Conservation (phyloP, 2,888 invertebrate genomes). For the Acanthosepion lycidas region DNA sequence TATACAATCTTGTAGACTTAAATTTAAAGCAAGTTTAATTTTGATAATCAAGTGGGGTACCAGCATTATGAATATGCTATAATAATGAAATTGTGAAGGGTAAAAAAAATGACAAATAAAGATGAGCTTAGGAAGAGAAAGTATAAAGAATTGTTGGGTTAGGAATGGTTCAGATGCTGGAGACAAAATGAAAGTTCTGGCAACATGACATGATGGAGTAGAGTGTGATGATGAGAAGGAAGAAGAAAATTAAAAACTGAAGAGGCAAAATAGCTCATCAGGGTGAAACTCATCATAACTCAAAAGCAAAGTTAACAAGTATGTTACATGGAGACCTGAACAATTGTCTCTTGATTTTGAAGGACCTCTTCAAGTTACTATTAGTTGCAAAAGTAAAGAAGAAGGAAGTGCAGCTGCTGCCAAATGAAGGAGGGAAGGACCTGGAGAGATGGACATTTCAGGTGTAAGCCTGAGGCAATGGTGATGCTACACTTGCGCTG, state of each 20-base stretch:
- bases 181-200: background rate
- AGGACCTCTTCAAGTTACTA: conserved; percentile 33
- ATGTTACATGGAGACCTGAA: background rate
- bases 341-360: background rate
- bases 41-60: background rate
- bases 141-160: background rate
- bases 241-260: background rate
- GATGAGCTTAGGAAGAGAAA: background rate
- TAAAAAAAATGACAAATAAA: background rate
- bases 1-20: background rate
- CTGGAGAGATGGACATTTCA: background rate
- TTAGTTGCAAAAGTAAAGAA: background rate
- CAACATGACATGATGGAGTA: conserved; percentile 21
- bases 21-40: background rate
- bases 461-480: background rate
- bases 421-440: background rate
- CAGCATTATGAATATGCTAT: background rate
- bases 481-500: background rate
- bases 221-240: background rate
- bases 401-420: background rate
- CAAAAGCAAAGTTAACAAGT: background rate
- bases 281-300: background rate
- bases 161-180: background rate
- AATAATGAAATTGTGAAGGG: background rate
- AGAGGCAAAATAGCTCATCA: conserved; percentile 17